These are phyloP conservation scores for Coelopa pilipes DNA, from an alignment of 2,888 invertebrate species.

Conservation along the genomic window DNA sequence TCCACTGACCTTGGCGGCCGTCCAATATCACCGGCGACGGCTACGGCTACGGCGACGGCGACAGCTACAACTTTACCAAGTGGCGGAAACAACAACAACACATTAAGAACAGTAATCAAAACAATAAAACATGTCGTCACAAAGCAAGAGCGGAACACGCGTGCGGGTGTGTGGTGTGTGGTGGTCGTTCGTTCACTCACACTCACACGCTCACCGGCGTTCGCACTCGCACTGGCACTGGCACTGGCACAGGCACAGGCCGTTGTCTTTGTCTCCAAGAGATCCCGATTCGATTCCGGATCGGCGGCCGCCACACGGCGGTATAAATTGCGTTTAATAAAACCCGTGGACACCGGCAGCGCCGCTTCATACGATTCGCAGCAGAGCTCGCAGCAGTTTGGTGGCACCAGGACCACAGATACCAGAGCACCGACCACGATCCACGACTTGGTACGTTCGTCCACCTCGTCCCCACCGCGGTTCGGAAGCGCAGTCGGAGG, in stretches of 20 bases:
- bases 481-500: too few species aligned
- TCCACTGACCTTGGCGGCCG: slow-evolving; percentile 26
- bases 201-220: neutral
- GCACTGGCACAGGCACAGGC: neutral
- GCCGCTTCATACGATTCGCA: slow-evolving; percentile 3
- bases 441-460: neutral
- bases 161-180: slow-evolving; percentile 2
- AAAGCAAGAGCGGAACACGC: neutral
- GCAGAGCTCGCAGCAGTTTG: slow-evolving; percentile 13
- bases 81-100: neutral
- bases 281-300: slow-evolving; percentile 13
- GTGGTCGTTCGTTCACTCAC: neutral
- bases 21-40: slow-evolving; percentile 16
- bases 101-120: neutral
- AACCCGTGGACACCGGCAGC: slow-evolving; percentile 10
- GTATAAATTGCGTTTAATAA: slow-evolving; percentile 18
- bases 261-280: slow-evolving; percentile 25
- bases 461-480: too few species aligned
- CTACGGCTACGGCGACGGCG: neutral
- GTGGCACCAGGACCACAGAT: slow-evolving; percentile 20
- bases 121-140: slow-evolving; percentile 9
- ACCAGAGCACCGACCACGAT: neutral
- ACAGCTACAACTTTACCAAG: neutral
- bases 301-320: neutral
- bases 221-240: neutral